Percentiles rank a stretch among this genome's conserved stretches.
phyloP scores from a whole-genome alignment of 2,888 invertebrate genomes.

The Aleiodes testaceus region DNA sequence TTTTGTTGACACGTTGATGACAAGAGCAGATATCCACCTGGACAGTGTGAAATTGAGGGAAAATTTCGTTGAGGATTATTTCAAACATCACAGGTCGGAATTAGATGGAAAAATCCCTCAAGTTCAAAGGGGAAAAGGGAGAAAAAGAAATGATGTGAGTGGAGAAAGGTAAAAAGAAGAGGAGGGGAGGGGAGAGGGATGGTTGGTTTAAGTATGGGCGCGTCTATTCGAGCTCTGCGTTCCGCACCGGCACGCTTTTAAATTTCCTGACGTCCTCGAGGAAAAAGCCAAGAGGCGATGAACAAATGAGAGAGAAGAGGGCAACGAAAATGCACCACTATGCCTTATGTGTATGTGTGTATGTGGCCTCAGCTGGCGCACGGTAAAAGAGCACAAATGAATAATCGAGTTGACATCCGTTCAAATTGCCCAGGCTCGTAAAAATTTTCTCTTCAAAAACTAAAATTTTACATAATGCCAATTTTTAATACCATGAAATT shows the following conservation, averaged over 20 bases:
- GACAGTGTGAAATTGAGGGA: constrained; percentile 49
- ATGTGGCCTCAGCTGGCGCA: constrained; percentile 47
- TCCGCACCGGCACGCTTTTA: constrained; percentile 60
- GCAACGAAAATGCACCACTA: constrained; percentile 20
- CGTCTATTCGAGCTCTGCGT: constrained; percentile 55
- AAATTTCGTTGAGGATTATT: constrained; percentile 42
- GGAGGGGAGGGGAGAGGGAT: constrained; percentile 2
- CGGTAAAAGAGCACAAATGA: constrained; percentile 48
- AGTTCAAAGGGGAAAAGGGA: constrained; percentile 16
- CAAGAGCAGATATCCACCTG: constrained; percentile 34
- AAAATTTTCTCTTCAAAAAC: constrained; percentile 22
- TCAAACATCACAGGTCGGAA: background rate
- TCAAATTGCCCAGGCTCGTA: constrained; percentile 40
- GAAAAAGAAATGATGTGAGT: constrained; percentile 9
- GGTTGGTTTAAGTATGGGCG: constrained; percentile 31
- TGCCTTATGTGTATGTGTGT: constrained; percentile 12
- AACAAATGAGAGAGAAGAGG: constrained; percentile 26
- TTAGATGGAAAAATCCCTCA: constrained; percentile 18
- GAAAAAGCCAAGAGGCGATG: constrained; percentile 24
- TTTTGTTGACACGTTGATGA: constrained; percentile 30
- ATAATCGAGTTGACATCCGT: constrained; percentile 53
- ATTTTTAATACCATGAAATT: constrained; percentile 37
- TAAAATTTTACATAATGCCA: background rate
- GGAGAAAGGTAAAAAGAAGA: constrained; percentile 18
- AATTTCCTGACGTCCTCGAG: constrained; percentile 52